Base-by-base conservation (phyloP, 2,888 invertebrate species). In the Maniola hyperantus region DNA sequence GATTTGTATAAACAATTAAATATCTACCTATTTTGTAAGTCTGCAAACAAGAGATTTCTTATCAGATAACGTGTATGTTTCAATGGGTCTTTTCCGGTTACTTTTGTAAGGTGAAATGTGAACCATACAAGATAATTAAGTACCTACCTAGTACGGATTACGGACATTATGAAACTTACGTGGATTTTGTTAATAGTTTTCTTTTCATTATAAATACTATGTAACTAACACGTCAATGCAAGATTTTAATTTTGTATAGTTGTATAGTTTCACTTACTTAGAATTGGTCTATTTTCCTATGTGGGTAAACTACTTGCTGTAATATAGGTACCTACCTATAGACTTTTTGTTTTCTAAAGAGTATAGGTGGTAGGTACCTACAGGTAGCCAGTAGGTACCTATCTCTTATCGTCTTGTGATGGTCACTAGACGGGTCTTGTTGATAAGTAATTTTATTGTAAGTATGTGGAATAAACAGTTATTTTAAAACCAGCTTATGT, bases 11-110 rank as follows among this genome's bases (percentile, higher is more conserved):
- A 72, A 55, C 42, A 48, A 53, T 62, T 72, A 71, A 72, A 44
- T 20, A 36, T 54, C 59, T 20, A 36, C 54, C 62, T 48, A 62
- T 70, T 66, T 55, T 62, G 62, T 57, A 69, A 68, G 70, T 62
- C 61, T 46, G 72, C 69, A 80, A 74, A 76, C 77, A 76, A 74
- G 64, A 50, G 26, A 64, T 65, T 63, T 39, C 71, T 82, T 80
- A 82, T 82, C 83, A 71, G 80, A 82, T 80, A 79, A 76, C 64
- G 63, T 76, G 75, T 74, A 51, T 57, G 70, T 18, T 6, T 62
- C 65, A 69, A 63, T 68, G 51, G 54, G 15, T 60, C 50, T 55
- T 68, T 63, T 66, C 66, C 61, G 70, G 68, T 64, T 61, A 61
- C 53, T 63, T 64, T 64, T 63, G 57, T 48, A n/a, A 26, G 61